A percentile compares a stretch with the other conserved stretches of the same genome.
phyloP scores from a whole-genome alignment of 2,797 vertebrate species.

The Falco columbarius region DNA sequence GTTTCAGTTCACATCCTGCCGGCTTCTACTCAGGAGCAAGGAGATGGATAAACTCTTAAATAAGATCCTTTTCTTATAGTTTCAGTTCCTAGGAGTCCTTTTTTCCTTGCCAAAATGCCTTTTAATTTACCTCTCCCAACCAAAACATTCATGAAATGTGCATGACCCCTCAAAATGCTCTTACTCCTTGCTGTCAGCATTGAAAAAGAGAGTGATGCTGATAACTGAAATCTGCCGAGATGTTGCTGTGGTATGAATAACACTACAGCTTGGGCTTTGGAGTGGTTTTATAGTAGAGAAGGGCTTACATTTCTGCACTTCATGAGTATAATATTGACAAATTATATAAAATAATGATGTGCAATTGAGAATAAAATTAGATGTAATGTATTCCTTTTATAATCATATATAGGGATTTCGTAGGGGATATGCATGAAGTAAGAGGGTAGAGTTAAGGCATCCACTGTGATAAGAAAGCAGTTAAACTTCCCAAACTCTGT shows the following conservation, averaged over 20 bases:
- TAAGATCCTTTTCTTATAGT: background rate
- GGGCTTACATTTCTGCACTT: background rate
- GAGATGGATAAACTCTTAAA: background rate
- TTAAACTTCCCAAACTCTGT: background rate
- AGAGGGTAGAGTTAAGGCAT: background rate
- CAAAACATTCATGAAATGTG: constrained; percentile 23
- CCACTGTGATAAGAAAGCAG: background rate
- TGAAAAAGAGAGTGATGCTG: background rate
- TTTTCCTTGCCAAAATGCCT: background rate
- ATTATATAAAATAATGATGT: background rate
- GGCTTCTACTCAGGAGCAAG: background rate
- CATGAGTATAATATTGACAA: background rate
- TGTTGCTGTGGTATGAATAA: background rate
- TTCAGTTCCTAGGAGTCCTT: background rate
- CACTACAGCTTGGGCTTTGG: background rate
- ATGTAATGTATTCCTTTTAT: background rate
- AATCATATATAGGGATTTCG: background rate
- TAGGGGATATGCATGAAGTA: background rate
- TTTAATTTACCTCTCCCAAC: background rate
- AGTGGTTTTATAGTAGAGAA: background rate
- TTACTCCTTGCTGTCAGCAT: background rate
- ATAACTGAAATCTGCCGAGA: background rate
- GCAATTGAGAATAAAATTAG: background rate
- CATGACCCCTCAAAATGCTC: background rate
- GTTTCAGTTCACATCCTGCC: background rate